phyloP scores from a whole-genome alignment of 2,888 invertebrate genomes.

The Erpobdella octoculata region DNA sequence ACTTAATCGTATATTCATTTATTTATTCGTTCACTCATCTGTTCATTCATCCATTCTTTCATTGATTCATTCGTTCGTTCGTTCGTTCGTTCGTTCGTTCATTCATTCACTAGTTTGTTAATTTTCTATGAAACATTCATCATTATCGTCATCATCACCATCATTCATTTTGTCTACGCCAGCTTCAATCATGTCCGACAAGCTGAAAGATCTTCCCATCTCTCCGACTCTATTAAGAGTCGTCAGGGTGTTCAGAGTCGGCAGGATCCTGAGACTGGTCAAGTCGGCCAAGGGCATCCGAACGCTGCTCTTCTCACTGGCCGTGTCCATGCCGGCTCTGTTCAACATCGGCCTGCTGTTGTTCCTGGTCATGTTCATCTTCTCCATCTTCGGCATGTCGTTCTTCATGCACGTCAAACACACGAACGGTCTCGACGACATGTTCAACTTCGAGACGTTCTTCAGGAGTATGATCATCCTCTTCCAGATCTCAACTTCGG shows the following conservation, averaged over 20 bases:
- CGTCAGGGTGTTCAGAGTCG: slow-evolving; percentile 94
- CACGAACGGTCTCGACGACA: slow-evolving; percentile 82
- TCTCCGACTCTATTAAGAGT: slow-evolving; percentile 94
- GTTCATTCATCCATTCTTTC: no score
- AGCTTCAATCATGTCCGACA: slow-evolving; percentile 1
- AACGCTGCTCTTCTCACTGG: slow-evolving; percentile 89
- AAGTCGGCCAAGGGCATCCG: slow-evolving; percentile 97
- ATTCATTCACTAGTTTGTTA: background rate
- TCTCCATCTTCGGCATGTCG: slow-evolving; percentile 98
- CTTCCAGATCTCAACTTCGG: slow-evolving; percentile 68
- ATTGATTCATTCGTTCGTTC: no score
- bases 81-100: no score
- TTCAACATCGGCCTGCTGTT: slow-evolving; percentile 97
- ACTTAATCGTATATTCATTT: no score
- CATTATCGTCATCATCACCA: no score
- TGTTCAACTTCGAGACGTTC: slow-evolving; percentile 97
- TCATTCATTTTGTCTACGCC: no score
- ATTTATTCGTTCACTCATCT: no score
- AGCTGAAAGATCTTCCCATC: slow-evolving; percentile 55
- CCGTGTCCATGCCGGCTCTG: slow-evolving; percentile 95
- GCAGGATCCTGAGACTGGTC: slow-evolving; percentile 80
- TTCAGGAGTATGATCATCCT: slow-evolving; percentile 95
- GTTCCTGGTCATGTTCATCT: slow-evolving; percentile 98
- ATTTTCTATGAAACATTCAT: background rate
- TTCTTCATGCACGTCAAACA: slow-evolving; percentile 98